phyloP scores from a whole-genome alignment of 2,113 vertebrate species.

The Eira barbara region DNA sequence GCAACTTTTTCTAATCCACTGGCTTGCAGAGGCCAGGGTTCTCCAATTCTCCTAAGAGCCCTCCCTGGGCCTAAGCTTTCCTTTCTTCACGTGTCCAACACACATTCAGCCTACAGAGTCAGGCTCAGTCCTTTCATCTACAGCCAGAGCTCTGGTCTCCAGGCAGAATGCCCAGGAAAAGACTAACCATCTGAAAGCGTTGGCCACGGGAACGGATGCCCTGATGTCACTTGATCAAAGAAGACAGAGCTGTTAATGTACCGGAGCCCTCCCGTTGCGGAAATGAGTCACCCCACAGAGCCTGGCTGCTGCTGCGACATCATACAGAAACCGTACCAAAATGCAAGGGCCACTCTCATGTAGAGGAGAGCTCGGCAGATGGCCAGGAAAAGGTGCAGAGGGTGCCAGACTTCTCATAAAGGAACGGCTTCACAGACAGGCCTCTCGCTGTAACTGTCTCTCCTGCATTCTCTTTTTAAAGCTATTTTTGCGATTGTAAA shows the following conservation, averaged over 20 bases:
- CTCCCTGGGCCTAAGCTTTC: background rate
- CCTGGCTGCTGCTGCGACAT: constrained; percentile 66
- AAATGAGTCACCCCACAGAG: constrained; percentile 81
- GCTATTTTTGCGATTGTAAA: constrained; percentile 81
- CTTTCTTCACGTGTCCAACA: background rate
- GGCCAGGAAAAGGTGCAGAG: constrained; percentile 82
- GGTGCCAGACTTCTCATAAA: constrained; percentile 80
- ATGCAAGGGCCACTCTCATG: constrained; percentile 66
- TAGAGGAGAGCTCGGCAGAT: constrained; percentile 71
- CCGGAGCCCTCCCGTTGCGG: constrained; percentile 70
- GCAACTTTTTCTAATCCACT: background rate
- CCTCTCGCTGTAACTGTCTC: constrained; percentile 75
- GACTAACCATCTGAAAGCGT: constrained; percentile 43
- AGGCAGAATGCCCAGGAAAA: constrained; percentile 23
- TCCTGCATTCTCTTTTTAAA: constrained; percentile 67
- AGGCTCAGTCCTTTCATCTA: background rate
- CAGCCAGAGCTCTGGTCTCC: background rate
- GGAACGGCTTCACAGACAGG: constrained; percentile 77
- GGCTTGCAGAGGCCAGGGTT: background rate
- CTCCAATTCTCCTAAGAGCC: background rate
- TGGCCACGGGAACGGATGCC: constrained; percentile 46
- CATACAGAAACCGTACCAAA: constrained; percentile 72
- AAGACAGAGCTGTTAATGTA: constrained; percentile 72
- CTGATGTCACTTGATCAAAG: constrained; percentile 61
- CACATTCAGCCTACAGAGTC: background rate